Percentiles rank a stretch among this genome's conserved stretches.
Evolutionary conservation across 2,797 vertebrate species (phyloP).

Genomic region (Oophaga sylvatica): DNA sequence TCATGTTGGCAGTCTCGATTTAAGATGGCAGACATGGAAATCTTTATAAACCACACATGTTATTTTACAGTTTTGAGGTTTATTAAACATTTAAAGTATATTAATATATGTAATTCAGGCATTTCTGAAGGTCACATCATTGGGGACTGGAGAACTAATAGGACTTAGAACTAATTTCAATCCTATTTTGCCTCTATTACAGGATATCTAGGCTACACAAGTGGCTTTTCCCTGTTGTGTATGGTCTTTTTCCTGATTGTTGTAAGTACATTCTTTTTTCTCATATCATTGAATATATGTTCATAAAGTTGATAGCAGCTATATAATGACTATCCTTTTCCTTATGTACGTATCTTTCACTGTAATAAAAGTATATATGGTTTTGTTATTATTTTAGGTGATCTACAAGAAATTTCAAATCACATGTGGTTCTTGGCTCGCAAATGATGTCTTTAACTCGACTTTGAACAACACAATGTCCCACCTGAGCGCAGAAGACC

Average conservation of each 20-base stretch:
- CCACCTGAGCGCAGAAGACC: constrained; percentile 23
- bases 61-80: not conserved
- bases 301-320: not conserved
- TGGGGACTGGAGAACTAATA: not conserved
- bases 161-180: not conserved
- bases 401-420: constrained; percentile 97
- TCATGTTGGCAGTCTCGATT: too few relatives aligned
- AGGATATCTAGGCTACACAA: constrained; percentile 98
- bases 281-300: not conserved
- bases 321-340: not conserved
- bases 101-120: constrained; percentile 11
- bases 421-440: constrained; percentile 77
- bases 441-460: constrained; percentile 68
- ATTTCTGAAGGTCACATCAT: not conserved
- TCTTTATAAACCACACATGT: not conserved
- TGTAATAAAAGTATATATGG: not conserved
- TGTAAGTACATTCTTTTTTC: constrained; percentile 77
- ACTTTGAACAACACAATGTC: constrained; percentile 72
- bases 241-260: constrained; percentile 98
- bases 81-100: not conserved
- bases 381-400: constrained; percentile 76
- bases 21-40: too few relatives aligned
- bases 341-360: not conserved
- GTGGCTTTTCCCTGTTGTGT: constrained; percentile 92
- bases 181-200: constrained; percentile 36